These are phyloP conservation scores for Ophraella communa DNA, from an alignment of 2,888 invertebrate species.

Conservation along the genomic window DNA sequence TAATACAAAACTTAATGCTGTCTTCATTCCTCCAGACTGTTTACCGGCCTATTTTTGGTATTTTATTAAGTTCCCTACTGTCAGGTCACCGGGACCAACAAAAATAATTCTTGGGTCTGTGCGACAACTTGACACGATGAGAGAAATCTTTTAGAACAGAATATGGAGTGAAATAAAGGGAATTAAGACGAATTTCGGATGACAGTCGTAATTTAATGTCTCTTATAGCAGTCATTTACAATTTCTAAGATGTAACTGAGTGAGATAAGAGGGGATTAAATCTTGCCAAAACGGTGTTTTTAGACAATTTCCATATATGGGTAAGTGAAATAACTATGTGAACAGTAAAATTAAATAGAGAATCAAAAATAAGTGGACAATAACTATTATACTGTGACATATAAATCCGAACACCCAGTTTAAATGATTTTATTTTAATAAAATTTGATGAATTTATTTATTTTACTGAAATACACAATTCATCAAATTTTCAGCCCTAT, in stretches of 20 bases:
- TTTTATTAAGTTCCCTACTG: neutral
- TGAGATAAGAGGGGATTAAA: neutral
- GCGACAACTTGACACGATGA: constrained; percentile 13
- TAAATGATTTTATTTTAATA: too few relatives aligned
- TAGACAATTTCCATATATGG: neutral
- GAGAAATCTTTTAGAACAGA: constrained; percentile 1
- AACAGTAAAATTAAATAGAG: too few relatives aligned
- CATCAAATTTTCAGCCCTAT: too few relatives aligned
- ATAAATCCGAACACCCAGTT: too few relatives aligned
- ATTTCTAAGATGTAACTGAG: neutral
- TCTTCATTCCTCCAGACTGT: neutral
- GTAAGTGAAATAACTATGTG: too few relatives aligned
- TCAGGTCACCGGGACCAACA: neutral
- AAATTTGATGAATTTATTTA: too few relatives aligned
- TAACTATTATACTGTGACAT: too few relatives aligned
- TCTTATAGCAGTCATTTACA: constrained; percentile 3
- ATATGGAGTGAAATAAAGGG: neutral
- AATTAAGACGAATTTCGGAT: constrained; percentile 2
- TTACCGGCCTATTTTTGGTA: neutral
- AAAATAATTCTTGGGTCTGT: constrained; percentile 3
- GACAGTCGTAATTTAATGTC: constrained; percentile 6
- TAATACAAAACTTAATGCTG: too few relatives aligned
- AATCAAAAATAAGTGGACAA: too few relatives aligned
- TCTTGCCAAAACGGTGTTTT: neutral
- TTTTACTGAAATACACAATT: too few relatives aligned